Conservation (phyloP, 2,113 vertebrate genomes). For the Hydropotes inermis region DNA sequence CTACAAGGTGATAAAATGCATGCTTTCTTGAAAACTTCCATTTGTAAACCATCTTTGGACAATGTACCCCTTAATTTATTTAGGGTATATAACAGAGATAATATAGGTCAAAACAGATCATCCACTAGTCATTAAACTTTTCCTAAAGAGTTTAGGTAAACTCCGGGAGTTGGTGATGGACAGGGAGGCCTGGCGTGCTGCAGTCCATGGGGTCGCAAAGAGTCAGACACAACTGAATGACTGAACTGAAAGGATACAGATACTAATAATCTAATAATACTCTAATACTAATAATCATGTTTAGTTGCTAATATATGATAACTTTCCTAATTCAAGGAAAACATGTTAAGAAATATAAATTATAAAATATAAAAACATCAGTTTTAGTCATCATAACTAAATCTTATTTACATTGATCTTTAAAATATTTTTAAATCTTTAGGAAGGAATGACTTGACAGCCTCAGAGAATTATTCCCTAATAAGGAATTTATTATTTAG, state of each 20-base stretch:
- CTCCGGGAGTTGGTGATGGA: neutral
- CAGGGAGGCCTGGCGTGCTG: neutral
- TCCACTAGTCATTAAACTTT: neutral
- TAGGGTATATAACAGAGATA: neutral
- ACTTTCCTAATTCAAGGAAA: neutral
- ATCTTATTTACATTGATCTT: neutral
- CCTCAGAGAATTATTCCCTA: neutral
- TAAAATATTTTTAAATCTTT: slow-evolving; percentile 29
- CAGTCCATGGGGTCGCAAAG: neutral
- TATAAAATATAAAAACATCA: neutral
- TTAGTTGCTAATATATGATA: neutral
- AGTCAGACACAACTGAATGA: accelerated
- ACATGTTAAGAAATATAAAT: neutral
- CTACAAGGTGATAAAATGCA: neutral
- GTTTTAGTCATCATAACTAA: neutral
- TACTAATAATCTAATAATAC: neutral
- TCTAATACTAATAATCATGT: neutral
- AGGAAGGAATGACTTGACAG: neutral
- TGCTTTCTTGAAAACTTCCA: neutral
- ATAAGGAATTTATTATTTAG: neutral
- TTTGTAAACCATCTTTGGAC: neutral
- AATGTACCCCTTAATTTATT: neutral
- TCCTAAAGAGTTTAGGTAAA: neutral
- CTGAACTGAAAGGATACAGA: neutral
- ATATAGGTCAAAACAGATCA: neutral